Base-by-base conservation (phyloP, 2,797 vertebrate genomes). In the Myotis planiceps region DNA sequence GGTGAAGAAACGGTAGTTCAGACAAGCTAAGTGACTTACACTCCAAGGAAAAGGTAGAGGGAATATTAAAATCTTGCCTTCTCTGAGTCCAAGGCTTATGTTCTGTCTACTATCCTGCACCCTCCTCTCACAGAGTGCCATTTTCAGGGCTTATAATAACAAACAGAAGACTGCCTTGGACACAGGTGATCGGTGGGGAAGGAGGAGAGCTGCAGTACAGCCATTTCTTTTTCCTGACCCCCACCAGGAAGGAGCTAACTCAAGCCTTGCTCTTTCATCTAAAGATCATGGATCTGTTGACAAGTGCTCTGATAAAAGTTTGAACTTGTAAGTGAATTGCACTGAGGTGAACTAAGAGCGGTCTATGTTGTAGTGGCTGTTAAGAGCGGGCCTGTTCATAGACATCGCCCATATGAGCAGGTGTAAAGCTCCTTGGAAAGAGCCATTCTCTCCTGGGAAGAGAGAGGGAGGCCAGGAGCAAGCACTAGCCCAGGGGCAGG, bases 1-100 rank as follows among this genome's bases (percentile, higher is more conserved):
- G 66, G 39, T 83, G 45, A 97, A 49, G 76, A 90, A 76, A 76
- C 12, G 32, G 14, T 95, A 71, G 75, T 90, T 84, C 68, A 68
- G 80, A 74, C 47, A 90, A 71, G 39, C 32, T 15, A n/a, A 80
- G 85, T 90, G 69, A 71, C 49, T 83, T 78, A 81, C 5, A 34
- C 60, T 78, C 13, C 21, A 78, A 34, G 32, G 80, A 27, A 49
- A 60, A 90, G 75, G n/a, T 34, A 37, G 65, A 72, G 47, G 49
- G 84, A 47, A 29, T 80, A 18, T 45, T 76, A 45, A 74, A 76
- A 71, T 80, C 66, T 32, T 55, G 16, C 15, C 53, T 68, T 49
- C 63, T 75, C 68, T 65, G 51, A 49, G 32, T 51, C 80, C 23
- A 66, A 51, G 39, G 68, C 55, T 87, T 15, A 0, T 2, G 3